These are phyloP conservation scores for Ectropis grisescens DNA, from an alignment of 1,140 invertebrate species.

Conservation along the genomic window DNA sequence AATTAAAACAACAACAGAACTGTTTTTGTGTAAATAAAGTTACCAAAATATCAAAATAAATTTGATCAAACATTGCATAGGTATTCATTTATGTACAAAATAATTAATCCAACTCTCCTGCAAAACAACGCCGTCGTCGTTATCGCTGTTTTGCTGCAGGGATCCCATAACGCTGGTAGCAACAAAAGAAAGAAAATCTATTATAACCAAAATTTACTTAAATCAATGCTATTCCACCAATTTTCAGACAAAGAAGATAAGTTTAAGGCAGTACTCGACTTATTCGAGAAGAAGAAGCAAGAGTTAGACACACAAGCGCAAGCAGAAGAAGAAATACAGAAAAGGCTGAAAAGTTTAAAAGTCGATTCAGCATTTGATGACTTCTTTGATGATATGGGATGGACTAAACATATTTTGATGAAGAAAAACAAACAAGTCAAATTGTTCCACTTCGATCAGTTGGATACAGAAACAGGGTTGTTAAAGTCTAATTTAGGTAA, in stretches of 20 bases:
- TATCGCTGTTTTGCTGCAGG: no score
- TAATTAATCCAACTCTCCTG: no score
- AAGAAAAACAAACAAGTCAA: slow-evolving; percentile 22
- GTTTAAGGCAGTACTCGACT: slow-evolving; percentile 28
- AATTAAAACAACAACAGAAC: no score
- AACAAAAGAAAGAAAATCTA: no score
- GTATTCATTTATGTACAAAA: no score
- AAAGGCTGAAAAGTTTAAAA: slow-evolving; percentile 43
- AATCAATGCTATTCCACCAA: no score
- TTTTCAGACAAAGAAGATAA: slow-evolving; percentile 37
- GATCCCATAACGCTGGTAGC: no score
- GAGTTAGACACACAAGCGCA: slow-evolving; percentile 28
- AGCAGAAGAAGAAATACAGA: slow-evolving; percentile 35
- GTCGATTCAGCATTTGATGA: slow-evolving; percentile 42
- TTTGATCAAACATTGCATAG: no score
- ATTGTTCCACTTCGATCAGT: slow-evolving; percentile 47
- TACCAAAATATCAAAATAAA: no score
- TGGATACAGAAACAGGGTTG: slow-evolving; percentile 61
- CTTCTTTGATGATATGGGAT: slow-evolving; percentile 48
- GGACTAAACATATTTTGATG: slow-evolving; percentile 26
- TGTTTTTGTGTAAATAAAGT: no score
- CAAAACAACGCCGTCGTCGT: no score
- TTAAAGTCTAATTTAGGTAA: slow-evolving; percentile 53
- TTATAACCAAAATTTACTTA: no score
- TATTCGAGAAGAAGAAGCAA: slow-evolving; percentile 48